Evolutionary conservation across 2,888 invertebrate genomes (phyloP).

Genomic region (Sinhomidia bicolor): DNA sequence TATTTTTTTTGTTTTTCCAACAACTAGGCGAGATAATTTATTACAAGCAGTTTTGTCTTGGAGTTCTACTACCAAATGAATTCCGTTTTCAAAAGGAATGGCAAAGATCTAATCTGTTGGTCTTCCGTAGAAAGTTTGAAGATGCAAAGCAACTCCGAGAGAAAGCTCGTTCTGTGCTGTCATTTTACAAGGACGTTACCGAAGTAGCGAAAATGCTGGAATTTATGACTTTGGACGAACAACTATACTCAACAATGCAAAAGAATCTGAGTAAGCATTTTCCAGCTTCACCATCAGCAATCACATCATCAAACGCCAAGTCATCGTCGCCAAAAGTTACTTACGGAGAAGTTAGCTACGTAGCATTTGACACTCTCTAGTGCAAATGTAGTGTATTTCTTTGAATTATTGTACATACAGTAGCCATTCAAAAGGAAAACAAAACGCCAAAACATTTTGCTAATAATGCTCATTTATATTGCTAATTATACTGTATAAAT

Average conservation of each 20-base stretch:
- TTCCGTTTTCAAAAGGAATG: slow-evolving; percentile 42
- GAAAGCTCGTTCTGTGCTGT: slow-evolving; percentile 54
- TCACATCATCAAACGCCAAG: not conserved
- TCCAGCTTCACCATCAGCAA: not conserved
- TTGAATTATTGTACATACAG: not conserved
- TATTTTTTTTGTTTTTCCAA: too few relatives aligned
- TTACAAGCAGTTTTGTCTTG: slow-evolving; percentile 64
- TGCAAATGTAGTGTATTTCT: not conserved
- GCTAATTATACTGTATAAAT: too few relatives aligned
- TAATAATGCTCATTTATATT: too few relatives aligned
- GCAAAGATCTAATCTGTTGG: slow-evolving; percentile 11
- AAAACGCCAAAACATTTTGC: too few relatives aligned
- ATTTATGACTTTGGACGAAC: slow-evolving; percentile 62
- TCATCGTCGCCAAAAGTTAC: not conserved
- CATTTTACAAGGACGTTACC: slow-evolving; percentile 57
- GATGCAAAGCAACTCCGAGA: slow-evolving; percentile 55
- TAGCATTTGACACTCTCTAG: not conserved
- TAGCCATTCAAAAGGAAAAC: too few relatives aligned
- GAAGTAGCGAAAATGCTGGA: slow-evolving; percentile 64
- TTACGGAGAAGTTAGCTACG: slow-evolving; percentile 27
- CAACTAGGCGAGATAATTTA: slow-evolving; percentile 67
- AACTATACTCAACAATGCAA: slow-evolving; percentile 57
- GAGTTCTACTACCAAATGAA: slow-evolving; percentile 48
- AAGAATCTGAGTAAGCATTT: slow-evolving; percentile 47
- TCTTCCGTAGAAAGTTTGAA: slow-evolving; percentile 40